Evolutionary conservation across 2,797 vertebrate species (phyloP), one percentile per base, ranked within the genome.

Genomic region (Sebastiscus tertius): DNA sequence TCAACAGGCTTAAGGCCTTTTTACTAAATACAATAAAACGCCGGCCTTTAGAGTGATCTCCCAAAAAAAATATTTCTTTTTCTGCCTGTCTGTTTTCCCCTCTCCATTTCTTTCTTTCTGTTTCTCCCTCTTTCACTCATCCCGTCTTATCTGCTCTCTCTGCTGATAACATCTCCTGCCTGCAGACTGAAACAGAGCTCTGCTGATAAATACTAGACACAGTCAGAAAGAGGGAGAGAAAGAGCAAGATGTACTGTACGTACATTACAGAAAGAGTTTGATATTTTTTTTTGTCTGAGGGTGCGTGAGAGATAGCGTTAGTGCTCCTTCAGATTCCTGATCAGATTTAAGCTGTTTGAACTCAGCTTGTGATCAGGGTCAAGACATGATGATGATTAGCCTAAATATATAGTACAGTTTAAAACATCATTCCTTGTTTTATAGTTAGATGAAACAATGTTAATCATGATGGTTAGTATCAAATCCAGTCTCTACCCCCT

Each of bases 121-220:
- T 77, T 76, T 85, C 69, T n/a, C 59, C 39, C 65, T 84, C 77
- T 86, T 80, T 88, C 86, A 65, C 83, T 91, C 87, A 78, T 80
- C 70, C 67, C 31, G 79, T 89, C 87, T 91, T 91, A 92, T 93
- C 91, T 87, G 68, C 75, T 80, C 67, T 81, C 24, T 81, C n/a
- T 6, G 42, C n/a, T 77, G 87, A 93, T 92, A 84, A 52, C 34
- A 92, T 93, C 91, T 88, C 60, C 60, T 69, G 83, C 84, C 84
- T 33, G 63, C 86, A 88, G 86, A 79, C 87, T 88, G 90, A 89
- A 92, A 91, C 85, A 49, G 82, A 91, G 87, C 91, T 87, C 72
- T 29, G 82, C 78, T 71, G 88, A 91, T 92, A 90, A 90, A 91
- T 75, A 77, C 85, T 80, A 87, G 81, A 80, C 86, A 77, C 74